These are phyloP conservation scores for Lucilia sericata DNA, from an alignment of 1,140 invertebrate species.

Conservation along the genomic window DNA sequence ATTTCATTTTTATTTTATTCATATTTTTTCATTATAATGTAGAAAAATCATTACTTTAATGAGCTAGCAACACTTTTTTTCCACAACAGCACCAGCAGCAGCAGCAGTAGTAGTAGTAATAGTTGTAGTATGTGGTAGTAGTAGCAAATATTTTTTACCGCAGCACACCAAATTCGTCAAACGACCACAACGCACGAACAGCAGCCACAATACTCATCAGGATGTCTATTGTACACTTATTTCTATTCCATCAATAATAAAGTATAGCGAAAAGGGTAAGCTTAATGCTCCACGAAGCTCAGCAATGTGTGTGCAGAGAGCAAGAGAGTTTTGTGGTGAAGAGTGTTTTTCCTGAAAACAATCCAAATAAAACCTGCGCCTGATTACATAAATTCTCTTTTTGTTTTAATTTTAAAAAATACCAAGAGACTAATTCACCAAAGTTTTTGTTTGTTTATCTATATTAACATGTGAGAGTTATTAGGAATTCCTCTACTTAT, in stretches of 20 bases:
- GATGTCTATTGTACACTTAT: constrained; percentile 32
- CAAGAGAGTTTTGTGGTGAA: neutral
- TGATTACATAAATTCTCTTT: neutral
- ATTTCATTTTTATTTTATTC: constrained; percentile 7
- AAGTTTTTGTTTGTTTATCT: too few relatives aligned
- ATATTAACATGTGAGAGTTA: too few relatives aligned
- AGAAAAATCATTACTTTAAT: constrained; percentile 40
- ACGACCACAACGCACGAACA: constrained; percentile 51
- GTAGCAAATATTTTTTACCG: constrained; percentile 34
- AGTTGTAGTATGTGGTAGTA: constrained; percentile 17
- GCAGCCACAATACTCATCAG: constrained; percentile 47
- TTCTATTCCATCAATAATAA: constrained; percentile 16
- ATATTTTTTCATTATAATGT: constrained; percentile 33
- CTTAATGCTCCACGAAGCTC: neutral
- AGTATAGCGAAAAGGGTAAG: neutral
- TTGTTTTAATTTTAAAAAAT: neutral
- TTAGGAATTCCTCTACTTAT: too few relatives aligned
- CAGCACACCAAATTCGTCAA: constrained; percentile 47
- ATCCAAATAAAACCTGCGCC: neutral
- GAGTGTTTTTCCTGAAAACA: neutral
- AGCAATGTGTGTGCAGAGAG: neutral
- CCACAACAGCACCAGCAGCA: constrained; percentile 45
- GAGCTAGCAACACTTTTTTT: constrained; percentile 45
- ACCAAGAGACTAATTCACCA: neutral
- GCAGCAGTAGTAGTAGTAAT: constrained; percentile 21